A percentile compares a stretch with the other conserved stretches of the same genome.
Evolutionary conservation across 2,888 invertebrate genomes (phyloP).

Genomic region (Cistogaster globosa): DNA sequence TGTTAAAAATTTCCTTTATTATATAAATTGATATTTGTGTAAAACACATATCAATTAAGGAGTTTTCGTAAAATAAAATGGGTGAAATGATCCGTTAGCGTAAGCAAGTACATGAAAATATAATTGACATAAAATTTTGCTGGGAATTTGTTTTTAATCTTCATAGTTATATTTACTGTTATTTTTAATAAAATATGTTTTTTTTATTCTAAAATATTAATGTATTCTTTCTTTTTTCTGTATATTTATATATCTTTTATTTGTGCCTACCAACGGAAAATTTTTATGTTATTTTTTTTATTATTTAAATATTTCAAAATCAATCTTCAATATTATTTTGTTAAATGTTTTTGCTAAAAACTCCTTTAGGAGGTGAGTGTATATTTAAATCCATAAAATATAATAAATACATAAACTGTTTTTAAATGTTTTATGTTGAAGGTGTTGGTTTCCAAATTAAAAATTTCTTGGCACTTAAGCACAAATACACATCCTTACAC

Average conservation of each 20-base stretch:
- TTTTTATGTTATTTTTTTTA: conserved; percentile 56
- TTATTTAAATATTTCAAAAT: conserved; percentile 40
- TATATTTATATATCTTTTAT: conserved; percentile 62
- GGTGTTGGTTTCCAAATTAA: conserved; percentile 53
- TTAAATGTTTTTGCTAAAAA: conserved; percentile 60
- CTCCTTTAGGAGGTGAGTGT: conserved; percentile 80
- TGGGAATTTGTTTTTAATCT: not conserved
- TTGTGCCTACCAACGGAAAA: conserved; percentile 70
- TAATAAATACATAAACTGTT: conserved; percentile 21
- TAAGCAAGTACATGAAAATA: no score
- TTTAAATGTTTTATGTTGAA: conserved; percentile 35
- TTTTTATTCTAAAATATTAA: conserved; percentile 47
- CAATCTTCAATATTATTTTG: conserved; percentile 64
- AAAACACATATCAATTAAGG: no score
- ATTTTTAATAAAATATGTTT: not conserved
- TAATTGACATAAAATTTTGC: conserved; percentile 27
- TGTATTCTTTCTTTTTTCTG: conserved; percentile 68
- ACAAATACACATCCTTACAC: not conserved
- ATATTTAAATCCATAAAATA: conserved; percentile 55
- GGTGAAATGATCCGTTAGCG: no score
- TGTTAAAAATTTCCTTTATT: no score
- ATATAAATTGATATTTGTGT: no score
- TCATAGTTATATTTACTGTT: not conserved
- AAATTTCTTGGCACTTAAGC: conserved; percentile 18
- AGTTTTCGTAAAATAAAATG: no score